Conservation (phyloP, 2,113 vertebrate genomes). For the Eira barbara region DNA sequence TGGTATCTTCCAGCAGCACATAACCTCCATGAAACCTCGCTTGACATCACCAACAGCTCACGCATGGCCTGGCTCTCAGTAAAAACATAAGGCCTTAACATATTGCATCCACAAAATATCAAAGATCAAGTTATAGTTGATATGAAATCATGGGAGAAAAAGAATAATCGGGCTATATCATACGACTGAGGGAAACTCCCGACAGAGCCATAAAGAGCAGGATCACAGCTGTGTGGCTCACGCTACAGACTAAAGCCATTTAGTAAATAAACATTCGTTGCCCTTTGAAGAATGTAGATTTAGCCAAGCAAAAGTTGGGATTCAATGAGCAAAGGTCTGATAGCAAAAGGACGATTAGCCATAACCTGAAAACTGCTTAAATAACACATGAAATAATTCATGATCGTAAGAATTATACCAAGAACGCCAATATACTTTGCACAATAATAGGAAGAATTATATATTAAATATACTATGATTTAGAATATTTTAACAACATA, state of each 20-base stretch:
- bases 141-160: neutral
- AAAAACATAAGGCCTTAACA: neutral
- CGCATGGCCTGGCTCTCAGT: neutral
- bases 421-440: neutral
- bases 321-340: neutral
- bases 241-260: neutral
- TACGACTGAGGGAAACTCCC: neutral
- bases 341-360: neutral
- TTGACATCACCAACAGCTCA: neutral
- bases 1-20: neutral
- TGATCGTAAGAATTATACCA: neutral
- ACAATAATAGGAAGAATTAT: neutral
- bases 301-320: neutral
- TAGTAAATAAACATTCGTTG: neutral
- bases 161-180: neutral
- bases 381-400: neutral
- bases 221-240: neutral
- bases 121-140: neutral
- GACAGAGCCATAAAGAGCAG: neutral
- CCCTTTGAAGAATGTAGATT: neutral
- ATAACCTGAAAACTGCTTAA: neutral
- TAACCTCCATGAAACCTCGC: rapidly evolving
- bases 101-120: neutral
- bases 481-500: constrained; percentile 27
- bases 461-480: neutral